phyloP scores from a whole-genome alignment of 2,888 invertebrate species.

The Trichopoda pennipes region DNA sequence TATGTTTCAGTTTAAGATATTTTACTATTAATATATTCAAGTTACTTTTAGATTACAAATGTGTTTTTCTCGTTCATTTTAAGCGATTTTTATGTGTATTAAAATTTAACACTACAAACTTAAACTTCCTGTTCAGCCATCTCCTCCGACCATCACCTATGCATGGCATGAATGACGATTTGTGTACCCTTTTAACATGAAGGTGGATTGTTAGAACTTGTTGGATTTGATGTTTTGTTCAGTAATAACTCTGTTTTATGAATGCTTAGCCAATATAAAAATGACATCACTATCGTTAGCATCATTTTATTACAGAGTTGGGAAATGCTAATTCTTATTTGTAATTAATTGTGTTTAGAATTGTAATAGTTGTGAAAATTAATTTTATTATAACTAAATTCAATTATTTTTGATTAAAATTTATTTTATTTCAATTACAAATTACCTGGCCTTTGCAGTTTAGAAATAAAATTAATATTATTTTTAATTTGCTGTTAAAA shows the following conservation, averaged over 20 bases:
- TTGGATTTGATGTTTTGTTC: neutral
- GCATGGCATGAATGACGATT: slow-evolving; percentile 15
- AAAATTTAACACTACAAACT: slow-evolving; percentile 53
- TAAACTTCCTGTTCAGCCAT: slow-evolving; percentile 33
- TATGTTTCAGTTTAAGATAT: neutral
- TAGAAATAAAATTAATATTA: too few relatives aligned
- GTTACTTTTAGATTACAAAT: neutral
- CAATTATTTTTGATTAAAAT: too few relatives aligned
- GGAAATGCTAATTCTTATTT: too few relatives aligned
- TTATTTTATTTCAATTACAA: too few relatives aligned
- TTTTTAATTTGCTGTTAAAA: too few relatives aligned
- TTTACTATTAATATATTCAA: neutral
- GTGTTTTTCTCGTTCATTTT: neutral
- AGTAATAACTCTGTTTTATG: slow-evolving; percentile 42
- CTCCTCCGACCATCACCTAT: neutral
- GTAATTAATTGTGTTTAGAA: too few relatives aligned
- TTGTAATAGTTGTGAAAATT: too few relatives aligned
- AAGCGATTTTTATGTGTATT: neutral
- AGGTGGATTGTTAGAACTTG: too few relatives aligned
- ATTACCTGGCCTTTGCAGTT: too few relatives aligned
- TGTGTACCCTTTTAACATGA: neutral
- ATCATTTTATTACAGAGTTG: slow-evolving; percentile 22
- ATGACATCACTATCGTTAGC: slow-evolving; percentile 21
- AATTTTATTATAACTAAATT: too few relatives aligned
- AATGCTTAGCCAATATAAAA: slow-evolving; percentile 21